Evolutionary conservation across 2,797 vertebrate species (phyloP), one percentile per base, ranked within the genome.

Genomic region (Coregonus sp.): DNA sequence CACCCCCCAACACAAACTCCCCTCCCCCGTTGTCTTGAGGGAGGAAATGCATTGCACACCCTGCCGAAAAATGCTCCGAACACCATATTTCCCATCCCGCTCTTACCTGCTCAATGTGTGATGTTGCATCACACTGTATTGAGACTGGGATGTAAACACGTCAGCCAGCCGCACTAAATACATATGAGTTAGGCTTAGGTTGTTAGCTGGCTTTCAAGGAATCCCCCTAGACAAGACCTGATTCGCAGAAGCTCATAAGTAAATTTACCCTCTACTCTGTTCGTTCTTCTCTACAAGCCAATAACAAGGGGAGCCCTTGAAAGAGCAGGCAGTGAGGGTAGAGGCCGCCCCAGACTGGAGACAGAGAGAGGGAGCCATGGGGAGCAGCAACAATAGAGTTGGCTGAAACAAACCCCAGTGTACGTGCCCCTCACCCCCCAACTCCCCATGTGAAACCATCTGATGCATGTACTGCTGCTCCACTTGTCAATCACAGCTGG

Each of bases 381-480:
- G 93, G 97, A 86, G 97, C 89, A 87, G 78, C 92, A 96, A 98
- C 97, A 98, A 98, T 96, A 91, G 94, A 93, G 90, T 88, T 68
- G 88, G 70, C 89, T 92, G 92, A 95, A 95, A 96, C 93, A 95
- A 96, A 95, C 94, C 94, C 86, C 75, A 83, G 92, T 93, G 93
- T 92, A 91, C 87, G 82, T 91, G 92, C 90, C 92, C 91, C 86
- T 82, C 76, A 67, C 77, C 90, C 93, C 87, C 84, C 92, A 92
- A 87, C 92, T 94, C 95, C 92, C 92, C 91, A 91, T 94, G 92
- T 95, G 95, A 96, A 97, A 95, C 95, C 95, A 96, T 96, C 95
- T 96, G 96, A 98, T 96, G 95, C 96, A 96, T 96, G 95, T 96
- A 94, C 89, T 87, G 80, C 92, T 90, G 87, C 89, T 83, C 93